phyloP scores from a whole-genome alignment of 2,113 vertebrate species.

The Himantopus leucocephalus region DNA sequence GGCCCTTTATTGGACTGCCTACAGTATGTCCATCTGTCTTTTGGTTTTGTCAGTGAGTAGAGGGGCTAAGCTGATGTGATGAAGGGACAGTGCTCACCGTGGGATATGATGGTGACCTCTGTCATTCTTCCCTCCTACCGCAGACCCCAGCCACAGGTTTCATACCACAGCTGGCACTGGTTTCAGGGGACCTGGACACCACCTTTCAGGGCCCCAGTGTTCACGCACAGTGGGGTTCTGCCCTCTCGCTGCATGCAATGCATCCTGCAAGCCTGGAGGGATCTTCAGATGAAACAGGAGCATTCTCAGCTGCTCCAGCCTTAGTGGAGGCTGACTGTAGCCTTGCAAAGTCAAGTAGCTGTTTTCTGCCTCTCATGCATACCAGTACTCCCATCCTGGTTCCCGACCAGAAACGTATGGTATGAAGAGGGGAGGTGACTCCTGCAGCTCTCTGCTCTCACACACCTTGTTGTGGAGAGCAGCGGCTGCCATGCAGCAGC shows the following conservation, averaged over 20 bases:
- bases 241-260: neutral
- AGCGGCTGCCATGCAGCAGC: neutral
- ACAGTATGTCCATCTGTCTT: neutral
- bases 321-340: neutral
- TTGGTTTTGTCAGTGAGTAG: neutral
- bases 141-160: neutral
- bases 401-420: rapidly evolving
- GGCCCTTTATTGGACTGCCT: neutral
- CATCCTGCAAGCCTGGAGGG: too few species aligned
- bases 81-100: neutral
- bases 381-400: neutral
- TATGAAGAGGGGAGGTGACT: neutral
- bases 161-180: rapidly evolving
- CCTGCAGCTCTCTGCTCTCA: neutral
- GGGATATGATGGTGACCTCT: neutral
- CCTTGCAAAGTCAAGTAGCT: neutral
- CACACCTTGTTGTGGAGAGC: neutral
- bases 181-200: neutral
- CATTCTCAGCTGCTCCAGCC: neutral
- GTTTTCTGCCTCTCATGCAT: neutral
- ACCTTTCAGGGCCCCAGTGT: neutral
- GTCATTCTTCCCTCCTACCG: neutral
- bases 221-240: neutral
- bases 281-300: rapidly evolving
- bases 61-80: neutral